Percentiles rank a stretch among this genome's conserved stretches.
Evolutionary conservation across 2,797 vertebrate species (phyloP).

Genomic region (Diceros bicornis): DNA sequence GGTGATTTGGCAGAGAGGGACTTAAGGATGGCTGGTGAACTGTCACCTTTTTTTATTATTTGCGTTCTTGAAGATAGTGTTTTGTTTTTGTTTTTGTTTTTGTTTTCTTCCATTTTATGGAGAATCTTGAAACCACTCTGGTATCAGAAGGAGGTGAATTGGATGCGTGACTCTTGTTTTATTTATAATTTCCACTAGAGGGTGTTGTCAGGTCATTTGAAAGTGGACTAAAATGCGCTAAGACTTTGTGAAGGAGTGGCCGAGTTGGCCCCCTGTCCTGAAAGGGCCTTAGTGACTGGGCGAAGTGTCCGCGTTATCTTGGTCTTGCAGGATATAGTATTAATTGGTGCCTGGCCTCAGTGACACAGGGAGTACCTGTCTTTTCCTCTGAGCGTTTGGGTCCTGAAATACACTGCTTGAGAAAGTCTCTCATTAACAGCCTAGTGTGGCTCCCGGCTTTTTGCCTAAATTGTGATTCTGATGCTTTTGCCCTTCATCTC

Average conservation of each 20-base stretch:
- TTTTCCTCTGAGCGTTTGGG: not conserved
- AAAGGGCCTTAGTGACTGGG: not conserved
- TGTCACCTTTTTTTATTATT: not conserved
- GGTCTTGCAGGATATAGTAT: not conserved
- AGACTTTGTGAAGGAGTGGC: not conserved
- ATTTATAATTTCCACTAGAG: conserved; percentile 80
- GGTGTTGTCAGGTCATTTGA: conserved; percentile 64
- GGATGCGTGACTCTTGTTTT: not conserved
- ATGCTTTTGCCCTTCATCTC: not conserved
- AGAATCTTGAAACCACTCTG: conserved; percentile 26
- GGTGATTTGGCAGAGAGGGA: not conserved
- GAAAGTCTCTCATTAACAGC: not conserved
- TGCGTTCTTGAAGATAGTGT: conserved; percentile 4
- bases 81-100: not conserved
- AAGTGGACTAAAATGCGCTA: not conserved
- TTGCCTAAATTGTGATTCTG: not conserved
- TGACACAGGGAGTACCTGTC: not conserved
- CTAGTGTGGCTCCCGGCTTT: not conserved
- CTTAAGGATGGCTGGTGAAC: not conserved
- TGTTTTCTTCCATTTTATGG: not conserved
- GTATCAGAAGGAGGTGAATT: not conserved
- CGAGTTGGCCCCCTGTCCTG: not conserved
- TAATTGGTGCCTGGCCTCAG: not conserved
- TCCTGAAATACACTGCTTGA: not conserved
- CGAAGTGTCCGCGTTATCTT: not conserved